A percentile compares a stretch with the other conserved stretches of the same genome.
Evolutionary conservation across 2,113 vertebrate species (phyloP).

Genomic region (Hippocampus guttulatus): DNA sequence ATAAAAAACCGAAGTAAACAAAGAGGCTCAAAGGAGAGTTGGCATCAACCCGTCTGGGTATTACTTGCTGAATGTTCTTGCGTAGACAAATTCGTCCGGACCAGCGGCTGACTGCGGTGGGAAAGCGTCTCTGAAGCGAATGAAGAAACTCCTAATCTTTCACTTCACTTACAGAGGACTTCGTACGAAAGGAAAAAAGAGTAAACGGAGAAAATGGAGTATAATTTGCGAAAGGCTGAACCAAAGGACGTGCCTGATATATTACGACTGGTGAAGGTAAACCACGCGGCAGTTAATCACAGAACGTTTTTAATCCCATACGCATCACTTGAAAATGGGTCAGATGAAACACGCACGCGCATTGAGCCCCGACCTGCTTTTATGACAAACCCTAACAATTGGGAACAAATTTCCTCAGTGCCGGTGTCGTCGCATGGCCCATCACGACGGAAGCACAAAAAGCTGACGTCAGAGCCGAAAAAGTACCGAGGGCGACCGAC

Average conservation of each 20-base stretch:
- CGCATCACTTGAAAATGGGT: background rate
- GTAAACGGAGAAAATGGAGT: constrained; percentile 95
- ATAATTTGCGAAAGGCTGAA: constrained; percentile 83
- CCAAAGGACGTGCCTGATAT: constrained; percentile 85
- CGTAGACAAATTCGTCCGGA: constrained; percentile 72
- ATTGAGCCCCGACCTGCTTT: background rate
- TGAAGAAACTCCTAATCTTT: constrained; percentile 93
- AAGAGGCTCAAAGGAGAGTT: constrained; percentile 12
- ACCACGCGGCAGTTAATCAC: background rate
- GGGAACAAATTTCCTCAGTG: background rate
- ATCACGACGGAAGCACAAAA: background rate
- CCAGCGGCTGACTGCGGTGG: constrained; percentile 82
- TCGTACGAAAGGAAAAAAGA: constrained; percentile 89
- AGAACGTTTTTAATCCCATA: background rate
- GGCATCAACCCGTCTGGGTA: constrained; percentile 47
- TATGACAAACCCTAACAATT: background rate
- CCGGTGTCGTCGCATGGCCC: no score
- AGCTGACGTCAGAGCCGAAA: background rate
- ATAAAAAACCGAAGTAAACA: constrained; percentile 51
- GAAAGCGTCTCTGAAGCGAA: constrained; percentile 85
- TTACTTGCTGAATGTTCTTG: constrained; percentile 55
- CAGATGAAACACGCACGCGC: background rate
- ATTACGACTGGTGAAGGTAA: constrained; percentile 91
- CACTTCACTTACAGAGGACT: constrained; percentile 94
- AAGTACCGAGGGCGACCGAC: constrained; percentile 9